Evolutionary conservation across 2,113 vertebrate species (phyloP).

Genomic region (Pica pica): DNA sequence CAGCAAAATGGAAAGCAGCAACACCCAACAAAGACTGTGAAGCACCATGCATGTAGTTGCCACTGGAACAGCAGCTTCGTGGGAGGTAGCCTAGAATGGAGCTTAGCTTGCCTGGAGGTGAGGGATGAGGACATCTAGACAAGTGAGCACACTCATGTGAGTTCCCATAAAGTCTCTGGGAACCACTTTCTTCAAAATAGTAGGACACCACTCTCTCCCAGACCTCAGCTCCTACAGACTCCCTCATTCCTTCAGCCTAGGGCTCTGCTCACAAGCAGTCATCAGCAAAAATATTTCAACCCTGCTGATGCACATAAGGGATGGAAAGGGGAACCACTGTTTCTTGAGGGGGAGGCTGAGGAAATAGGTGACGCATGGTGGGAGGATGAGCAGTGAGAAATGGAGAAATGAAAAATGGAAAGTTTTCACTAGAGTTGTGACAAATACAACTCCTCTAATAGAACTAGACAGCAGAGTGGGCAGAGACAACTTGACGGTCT

Average conservation of each 20-base stretch:
- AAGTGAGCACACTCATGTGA: not conserved
- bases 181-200: not conserved
- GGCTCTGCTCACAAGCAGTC: not conserved
- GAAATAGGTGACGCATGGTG: slow-evolving; percentile 2
- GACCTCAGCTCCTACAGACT: not conserved
- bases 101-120: not conserved
- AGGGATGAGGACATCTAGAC: not conserved
- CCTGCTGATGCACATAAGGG: not conserved
- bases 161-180: not conserved
- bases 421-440: not conserved
- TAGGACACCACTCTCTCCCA: not conserved
- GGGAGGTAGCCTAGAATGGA: not conserved
- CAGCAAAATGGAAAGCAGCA: not conserved
- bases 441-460: not conserved
- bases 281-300: not conserved
- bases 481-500: not conserved
- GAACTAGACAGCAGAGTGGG: not conserved
- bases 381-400: slow-evolving; percentile 45
- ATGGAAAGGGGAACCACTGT: slow-evolving; percentile 54
- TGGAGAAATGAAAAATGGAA: slow-evolving; percentile 58
- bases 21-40: not conserved
- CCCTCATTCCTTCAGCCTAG: not conserved
- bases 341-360: slow-evolving; percentile 44
- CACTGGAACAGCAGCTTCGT: not conserved
- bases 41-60: not conserved